Evolutionary conservation across 1,140 invertebrate species (phyloP).

Genomic region (Drosophila willistoni): DNA sequence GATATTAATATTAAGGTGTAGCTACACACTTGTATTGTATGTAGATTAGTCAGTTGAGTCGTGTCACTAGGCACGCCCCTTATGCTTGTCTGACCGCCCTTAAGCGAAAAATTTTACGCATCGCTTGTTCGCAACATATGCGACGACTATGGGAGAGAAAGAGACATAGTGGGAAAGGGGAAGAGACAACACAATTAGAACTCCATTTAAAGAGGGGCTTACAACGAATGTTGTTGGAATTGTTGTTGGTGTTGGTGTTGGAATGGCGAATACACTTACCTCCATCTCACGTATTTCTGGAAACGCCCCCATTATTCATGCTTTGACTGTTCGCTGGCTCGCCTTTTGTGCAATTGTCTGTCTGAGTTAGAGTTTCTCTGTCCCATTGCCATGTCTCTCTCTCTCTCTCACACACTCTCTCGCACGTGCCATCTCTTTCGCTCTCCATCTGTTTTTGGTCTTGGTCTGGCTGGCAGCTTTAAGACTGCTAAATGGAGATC

Average conservation of each 20-base stretch:
- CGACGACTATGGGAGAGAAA: too few relatives aligned
- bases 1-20: neutral
- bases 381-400: neutral
- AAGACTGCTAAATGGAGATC: conserved; percentile 81
- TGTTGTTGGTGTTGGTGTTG: conserved; percentile 14
- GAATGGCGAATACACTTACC: conserved; percentile 37
- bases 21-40: conserved; percentile 48
- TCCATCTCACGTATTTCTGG: conserved; percentile 34
- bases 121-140: neutral
- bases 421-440: neutral
- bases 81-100: conserved; percentile 18
- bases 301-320: conserved; percentile 75
- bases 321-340: conserved; percentile 42
- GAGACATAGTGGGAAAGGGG: neutral
- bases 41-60: conserved; percentile 76
- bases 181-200: conserved; percentile 43
- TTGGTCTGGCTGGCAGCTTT: conserved; percentile 6
- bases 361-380: conserved; percentile 7
- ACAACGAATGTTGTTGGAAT: conserved; percentile 19
- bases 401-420: neutral
- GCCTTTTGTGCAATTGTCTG: conserved; percentile 33
- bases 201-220: conserved; percentile 51
- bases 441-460: neutral
- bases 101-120: conserved; percentile 57
- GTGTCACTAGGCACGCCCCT: conserved; percentile 74